phyloP scores from a whole-genome alignment of 2,888 invertebrate species.

The Petrolisthes manimaculis region DNA sequence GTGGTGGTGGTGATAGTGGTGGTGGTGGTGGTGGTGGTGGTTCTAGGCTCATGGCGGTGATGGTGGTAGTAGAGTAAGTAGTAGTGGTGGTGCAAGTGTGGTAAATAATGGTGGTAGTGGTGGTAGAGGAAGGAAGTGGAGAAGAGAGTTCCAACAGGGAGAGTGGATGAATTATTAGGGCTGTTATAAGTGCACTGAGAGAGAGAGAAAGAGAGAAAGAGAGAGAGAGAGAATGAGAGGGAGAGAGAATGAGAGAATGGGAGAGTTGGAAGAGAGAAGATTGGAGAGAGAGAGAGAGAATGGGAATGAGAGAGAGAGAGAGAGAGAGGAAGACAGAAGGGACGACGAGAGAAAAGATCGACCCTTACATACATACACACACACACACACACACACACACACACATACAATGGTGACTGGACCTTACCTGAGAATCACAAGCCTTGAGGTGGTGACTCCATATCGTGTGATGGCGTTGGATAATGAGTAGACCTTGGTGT shows the following conservation, averaged over 20 bases:
- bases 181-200: background rate
- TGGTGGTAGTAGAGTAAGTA: no score
- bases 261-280: background rate
- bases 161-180: background rate
- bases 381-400: conserved; percentile 20
- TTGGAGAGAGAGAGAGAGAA: background rate
- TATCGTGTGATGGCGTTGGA: no score
- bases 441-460: background rate
- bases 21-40: no score
- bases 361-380: conserved; percentile 12
- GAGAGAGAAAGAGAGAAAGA: background rate
- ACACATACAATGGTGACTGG: background rate
- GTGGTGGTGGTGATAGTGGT: no score
- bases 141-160: no score
- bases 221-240: background rate
- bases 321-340: conserved; percentile 2
- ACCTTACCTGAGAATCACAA: conserved; percentile 6
- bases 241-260: background rate
- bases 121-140: no score
- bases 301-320: background rate
- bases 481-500: no score
- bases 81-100: no score
- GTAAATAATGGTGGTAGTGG: no score
- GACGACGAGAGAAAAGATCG: background rate
- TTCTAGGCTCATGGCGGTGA: no score